Percentiles rank a stretch among this genome's conserved stretches.
These are phyloP conservation scores for Parasteatoda lunata DNA, from an alignment of 2,888 invertebrate genomes.

Conservation along the genomic window DNA sequence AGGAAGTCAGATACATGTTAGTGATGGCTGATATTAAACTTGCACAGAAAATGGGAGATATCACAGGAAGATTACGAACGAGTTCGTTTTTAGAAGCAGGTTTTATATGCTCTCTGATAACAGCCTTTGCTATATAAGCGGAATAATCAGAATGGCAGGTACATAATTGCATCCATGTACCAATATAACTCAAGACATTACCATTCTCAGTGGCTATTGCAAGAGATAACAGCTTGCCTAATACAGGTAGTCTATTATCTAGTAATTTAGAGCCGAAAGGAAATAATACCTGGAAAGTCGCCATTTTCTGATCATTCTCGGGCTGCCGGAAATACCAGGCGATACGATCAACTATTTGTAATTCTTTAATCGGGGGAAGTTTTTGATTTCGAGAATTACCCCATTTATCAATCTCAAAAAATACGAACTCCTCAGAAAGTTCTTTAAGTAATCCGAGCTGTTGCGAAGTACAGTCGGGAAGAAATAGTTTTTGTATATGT, in stretches of 20 bases:
- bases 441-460: conserved; percentile 63
- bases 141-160: conserved; percentile 50
- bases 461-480: conserved; percentile 52
- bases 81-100: conserved; percentile 21
- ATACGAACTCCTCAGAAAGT: conserved; percentile 64
- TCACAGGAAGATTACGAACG: conserved; percentile 41
- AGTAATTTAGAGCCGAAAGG: conserved; percentile 53
- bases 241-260: conserved; percentile 54
- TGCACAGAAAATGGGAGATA: conserved; percentile 63
- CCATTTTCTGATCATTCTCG: conserved; percentile 58
- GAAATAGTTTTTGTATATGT: conserved; percentile 63
- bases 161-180: conserved; percentile 62
- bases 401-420: conserved; percentile 65
- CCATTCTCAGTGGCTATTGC: conserved; percentile 64
- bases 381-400: conserved; percentile 55
- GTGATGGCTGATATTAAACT: conserved; percentile 59
- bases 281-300: conserved; percentile 61
- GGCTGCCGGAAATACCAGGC: conserved; percentile 48
- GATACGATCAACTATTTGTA: conserved; percentile 61
- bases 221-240: conserved; percentile 57
- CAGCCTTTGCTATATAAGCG: conserved; percentile 48
- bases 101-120: conserved; percentile 56
- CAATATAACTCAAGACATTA: conserved; percentile 61
- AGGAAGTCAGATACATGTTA: conserved; percentile 47
- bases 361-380: conserved; percentile 59